Conservation (phyloP, 1,140 invertebrate genomes). For the Parapsyche elsis region DNA sequence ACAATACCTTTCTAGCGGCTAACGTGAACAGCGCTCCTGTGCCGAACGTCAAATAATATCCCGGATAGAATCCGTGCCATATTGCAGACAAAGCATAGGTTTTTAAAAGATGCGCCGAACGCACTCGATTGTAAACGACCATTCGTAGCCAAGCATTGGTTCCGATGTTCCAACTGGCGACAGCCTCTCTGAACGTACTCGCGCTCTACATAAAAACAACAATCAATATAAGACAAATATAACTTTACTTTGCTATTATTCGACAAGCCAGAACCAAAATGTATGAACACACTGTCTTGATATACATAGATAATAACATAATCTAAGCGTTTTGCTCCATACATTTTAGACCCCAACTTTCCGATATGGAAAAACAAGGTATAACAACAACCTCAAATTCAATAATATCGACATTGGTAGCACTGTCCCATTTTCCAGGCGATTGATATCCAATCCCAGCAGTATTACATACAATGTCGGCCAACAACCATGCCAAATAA, state of each 20-base stretch:
- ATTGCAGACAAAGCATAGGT: conserved; percentile 92
- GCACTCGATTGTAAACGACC: conserved; percentile 86
- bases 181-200: conserved; percentile 81
- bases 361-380: too few relatives aligned
- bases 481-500: conserved; percentile 96
- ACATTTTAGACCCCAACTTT: neutral
- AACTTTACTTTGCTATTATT: neutral
- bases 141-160: conserved; percentile 91
- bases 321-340: conserved; percentile 20
- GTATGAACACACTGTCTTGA: neutral
- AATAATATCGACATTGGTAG: conserved; percentile 90
- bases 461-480: conserved; percentile 94
- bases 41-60: conserved; percentile 96
- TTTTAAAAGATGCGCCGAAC: conserved; percentile 71
- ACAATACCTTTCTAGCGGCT: conserved; percentile 79
- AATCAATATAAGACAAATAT: neutral
- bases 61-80: conserved; percentile 98
- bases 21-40: conserved; percentile 88
- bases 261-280: neutral
- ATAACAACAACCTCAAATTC: conserved; percentile 84
- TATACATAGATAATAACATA: too few relatives aligned
- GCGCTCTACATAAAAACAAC: conserved; percentile 70
- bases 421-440: conserved; percentile 87
- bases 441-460: conserved; percentile 93
- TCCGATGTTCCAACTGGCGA: conserved; percentile 91